Evolutionary conservation across 2,113 vertebrate genomes (phyloP).

Genomic region (Sclerurus mexicanus): DNA sequence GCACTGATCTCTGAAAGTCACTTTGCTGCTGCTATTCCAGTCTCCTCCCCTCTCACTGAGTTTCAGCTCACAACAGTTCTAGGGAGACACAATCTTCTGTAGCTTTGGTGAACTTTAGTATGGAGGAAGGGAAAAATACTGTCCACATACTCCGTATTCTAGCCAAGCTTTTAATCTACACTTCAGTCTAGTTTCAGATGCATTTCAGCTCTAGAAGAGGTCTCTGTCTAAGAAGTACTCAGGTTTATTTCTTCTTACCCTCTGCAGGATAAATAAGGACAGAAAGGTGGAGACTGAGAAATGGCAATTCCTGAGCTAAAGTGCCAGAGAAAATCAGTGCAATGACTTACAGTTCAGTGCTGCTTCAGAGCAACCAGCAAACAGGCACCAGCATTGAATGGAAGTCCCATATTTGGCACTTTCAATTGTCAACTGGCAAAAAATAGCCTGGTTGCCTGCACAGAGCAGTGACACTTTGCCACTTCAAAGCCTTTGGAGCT

Average conservation of each 20-base stretch:
- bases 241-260: not conserved
- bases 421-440: not conserved
- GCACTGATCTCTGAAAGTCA: not conserved
- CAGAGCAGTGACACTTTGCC: not conserved
- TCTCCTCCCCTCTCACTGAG: not conserved
- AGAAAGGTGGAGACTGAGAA: not conserved
- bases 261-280: not conserved
- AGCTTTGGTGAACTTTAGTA: not conserved
- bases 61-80: not conserved
- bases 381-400: not conserved
- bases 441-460: not conserved
- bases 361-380: not conserved
- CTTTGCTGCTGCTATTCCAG: not conserved
- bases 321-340: not conserved
- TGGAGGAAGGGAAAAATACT: fast-evolving
- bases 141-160: not conserved
- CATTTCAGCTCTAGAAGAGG: not conserved
- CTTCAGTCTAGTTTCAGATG: not conserved
- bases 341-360: not conserved
- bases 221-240: not conserved
- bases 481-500: not conserved
- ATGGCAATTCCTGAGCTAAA: not conserved
- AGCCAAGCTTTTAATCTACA: not conserved
- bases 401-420: not conserved
- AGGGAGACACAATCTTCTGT: not conserved